A percentile compares a stretch with the other conserved stretches of the same genome.
Conservation (phyloP, 2,797 vertebrate genomes). For the Silurus aristotelis region DNA sequence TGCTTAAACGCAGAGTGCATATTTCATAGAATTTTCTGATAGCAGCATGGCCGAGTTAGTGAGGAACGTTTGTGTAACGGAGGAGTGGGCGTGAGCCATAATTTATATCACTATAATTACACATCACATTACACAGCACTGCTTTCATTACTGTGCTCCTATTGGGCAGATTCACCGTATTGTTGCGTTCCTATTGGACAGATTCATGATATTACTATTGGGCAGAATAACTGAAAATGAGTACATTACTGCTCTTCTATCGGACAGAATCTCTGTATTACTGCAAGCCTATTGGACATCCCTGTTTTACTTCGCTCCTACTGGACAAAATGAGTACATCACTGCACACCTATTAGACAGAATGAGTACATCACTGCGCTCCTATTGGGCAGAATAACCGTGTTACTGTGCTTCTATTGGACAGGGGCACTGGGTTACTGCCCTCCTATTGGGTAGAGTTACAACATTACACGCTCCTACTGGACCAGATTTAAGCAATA, state of each 20-base stretch:
- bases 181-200: no score
- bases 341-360: no score
- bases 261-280: no score
- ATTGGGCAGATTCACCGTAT: not conserved
- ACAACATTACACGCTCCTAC: not conserved
- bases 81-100: not conserved
- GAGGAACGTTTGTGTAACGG: not conserved
- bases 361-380: not conserved
- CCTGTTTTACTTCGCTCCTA: no score
- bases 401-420: no score
- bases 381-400: not conserved
- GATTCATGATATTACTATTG: no score
- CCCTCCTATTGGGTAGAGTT: not conserved
- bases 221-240: no score
- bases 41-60: not conserved
- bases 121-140: not conserved
- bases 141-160: not conserved
- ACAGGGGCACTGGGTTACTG: no score
- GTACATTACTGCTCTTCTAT: no score
- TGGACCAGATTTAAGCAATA: not conserved
- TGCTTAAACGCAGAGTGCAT: constrained; percentile 61
- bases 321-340: no score
- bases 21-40: constrained; percentile 35
- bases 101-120: not conserved
- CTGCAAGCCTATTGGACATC: not conserved